A percentile compares a stretch with the other conserved stretches of the same genome.
Evolutionary conservation across 2,797 vertebrate genomes (phyloP).

Genomic region (Anguilla marmorata): DNA sequence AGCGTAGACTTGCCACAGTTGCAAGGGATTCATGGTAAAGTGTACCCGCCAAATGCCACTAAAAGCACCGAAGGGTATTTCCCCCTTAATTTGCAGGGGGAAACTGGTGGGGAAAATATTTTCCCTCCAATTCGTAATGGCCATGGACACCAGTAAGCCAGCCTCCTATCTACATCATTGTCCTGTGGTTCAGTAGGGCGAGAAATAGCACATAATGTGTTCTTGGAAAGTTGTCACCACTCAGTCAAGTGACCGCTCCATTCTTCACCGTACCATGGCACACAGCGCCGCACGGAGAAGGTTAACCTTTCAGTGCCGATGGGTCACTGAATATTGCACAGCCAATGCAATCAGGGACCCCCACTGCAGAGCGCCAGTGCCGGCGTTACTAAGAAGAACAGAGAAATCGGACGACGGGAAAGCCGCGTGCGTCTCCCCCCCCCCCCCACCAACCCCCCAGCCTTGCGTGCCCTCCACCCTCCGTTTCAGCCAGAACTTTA

Average conservation of each 20-base stretch:
- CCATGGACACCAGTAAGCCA: not conserved
- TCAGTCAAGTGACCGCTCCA: not conserved
- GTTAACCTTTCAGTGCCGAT: slow-evolving; percentile 57
- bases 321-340: slow-evolving; percentile 58
- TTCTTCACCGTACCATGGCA: not conserved
- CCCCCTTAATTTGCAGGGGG: not conserved
- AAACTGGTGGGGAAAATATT: not conserved
- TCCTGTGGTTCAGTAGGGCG: not conserved
- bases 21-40: not conserved
- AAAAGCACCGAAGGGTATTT: not conserved
- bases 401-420: not conserved
- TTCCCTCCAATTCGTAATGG: not conserved
- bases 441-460: not conserved
- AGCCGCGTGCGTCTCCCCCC: slow-evolving; percentile 23
- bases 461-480: slow-evolving; percentile 59
- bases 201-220: not conserved
- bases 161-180: not conserved
- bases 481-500: slow-evolving; percentile 71
- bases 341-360: slow-evolving; percentile 49
- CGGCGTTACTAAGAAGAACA: slow-evolving; percentile 53
- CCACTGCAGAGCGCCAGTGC: slow-evolving; percentile 38
- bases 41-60: not conserved
- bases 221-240: not conserved
- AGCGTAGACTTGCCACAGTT: not conserved
- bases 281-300: slow-evolving; percentile 48